A percentile compares a stretch with the other conserved stretches of the same genome.
phyloP scores from a whole-genome alignment of 2,113 vertebrate genomes.

The Thermophis baileyi region DNA sequence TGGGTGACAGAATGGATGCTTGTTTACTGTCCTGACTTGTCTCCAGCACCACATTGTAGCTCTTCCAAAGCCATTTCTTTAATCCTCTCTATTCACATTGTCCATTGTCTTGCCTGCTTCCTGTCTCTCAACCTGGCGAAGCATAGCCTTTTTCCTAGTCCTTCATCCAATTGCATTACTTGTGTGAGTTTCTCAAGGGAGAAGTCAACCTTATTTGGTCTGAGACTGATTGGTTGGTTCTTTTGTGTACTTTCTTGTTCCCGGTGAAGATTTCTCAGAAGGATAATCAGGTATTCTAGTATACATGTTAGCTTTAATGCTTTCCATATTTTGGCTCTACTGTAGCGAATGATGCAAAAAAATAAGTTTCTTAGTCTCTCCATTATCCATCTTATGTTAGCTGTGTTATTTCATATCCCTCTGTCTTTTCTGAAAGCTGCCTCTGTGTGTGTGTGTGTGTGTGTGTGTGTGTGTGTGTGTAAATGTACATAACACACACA shows the following conservation, averaged over 20 bases:
- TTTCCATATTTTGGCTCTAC: not conserved
- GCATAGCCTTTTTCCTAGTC: not conserved
- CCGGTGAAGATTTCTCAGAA: not conserved
- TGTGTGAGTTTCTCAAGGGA: not conserved
- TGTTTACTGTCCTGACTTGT: not conserved
- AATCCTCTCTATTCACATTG: not conserved
- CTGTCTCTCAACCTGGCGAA: not conserved
- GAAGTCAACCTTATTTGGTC: not conserved
- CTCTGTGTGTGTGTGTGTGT: not conserved
- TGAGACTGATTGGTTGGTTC: not conserved
- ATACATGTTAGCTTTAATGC: not conserved
- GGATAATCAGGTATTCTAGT: not conserved
- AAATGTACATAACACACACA: not conserved
- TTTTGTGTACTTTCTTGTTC: not conserved
- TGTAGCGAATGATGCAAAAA: not conserved
- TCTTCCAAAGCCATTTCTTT: not conserved
- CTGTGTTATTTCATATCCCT: not conserved
- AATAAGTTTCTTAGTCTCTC: not conserved
- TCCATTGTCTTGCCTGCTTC: not conserved
- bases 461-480: not conserved
- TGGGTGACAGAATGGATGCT: not conserved
- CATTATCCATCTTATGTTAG: not conserved
- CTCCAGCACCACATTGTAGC: not conserved
- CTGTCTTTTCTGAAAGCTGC: not conserved
- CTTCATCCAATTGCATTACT: not conserved